Conservation (phyloP, 2,113 vertebrate species). For the Mystacornis crossleyi region DNA sequence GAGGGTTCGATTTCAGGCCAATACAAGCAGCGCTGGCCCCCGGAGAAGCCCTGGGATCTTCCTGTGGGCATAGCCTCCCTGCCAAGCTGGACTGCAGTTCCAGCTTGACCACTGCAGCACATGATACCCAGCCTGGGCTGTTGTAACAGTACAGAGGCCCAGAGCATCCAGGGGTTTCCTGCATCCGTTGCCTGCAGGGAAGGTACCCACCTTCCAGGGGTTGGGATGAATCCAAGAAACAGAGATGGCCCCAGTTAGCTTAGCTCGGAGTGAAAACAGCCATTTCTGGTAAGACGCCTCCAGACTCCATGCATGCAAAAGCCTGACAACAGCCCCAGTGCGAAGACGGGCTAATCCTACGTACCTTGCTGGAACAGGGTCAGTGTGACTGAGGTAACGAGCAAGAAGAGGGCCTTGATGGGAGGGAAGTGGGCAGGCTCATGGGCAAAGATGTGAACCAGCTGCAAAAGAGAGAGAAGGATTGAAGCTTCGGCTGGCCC, state of each 20-base stretch:
- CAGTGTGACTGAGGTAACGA: conserved; percentile 96
- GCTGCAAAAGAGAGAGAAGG: conserved; percentile 74
- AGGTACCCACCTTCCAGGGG: conserved; percentile 66
- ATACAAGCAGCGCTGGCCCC: neutral
- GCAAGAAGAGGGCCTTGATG: conserved; percentile 96
- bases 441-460: conserved; percentile 98
- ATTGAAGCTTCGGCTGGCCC: neutral
- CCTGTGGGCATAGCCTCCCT: neutral
- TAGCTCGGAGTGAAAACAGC: conserved; percentile 55
- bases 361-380: conserved; percentile 99
- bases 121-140: neutral
- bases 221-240: conserved; percentile 43
- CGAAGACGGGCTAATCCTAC: conserved; percentile 49
- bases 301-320: conserved; percentile 55
- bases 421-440: conserved; percentile 95
- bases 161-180: neutral
- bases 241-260: conserved; percentile 55
- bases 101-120: neutral
- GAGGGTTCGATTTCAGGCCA: neutral
- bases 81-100: neutral
- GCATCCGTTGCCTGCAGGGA: conserved; percentile 17
- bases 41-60: rapidly evolving
- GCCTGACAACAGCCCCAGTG: conserved; percentile 45
- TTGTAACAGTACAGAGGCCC: neutral
- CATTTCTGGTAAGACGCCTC: conserved; percentile 56